phyloP scores from a whole-genome alignment of 1,140 invertebrate species.

The Brachionus plicatilis region DNA sequence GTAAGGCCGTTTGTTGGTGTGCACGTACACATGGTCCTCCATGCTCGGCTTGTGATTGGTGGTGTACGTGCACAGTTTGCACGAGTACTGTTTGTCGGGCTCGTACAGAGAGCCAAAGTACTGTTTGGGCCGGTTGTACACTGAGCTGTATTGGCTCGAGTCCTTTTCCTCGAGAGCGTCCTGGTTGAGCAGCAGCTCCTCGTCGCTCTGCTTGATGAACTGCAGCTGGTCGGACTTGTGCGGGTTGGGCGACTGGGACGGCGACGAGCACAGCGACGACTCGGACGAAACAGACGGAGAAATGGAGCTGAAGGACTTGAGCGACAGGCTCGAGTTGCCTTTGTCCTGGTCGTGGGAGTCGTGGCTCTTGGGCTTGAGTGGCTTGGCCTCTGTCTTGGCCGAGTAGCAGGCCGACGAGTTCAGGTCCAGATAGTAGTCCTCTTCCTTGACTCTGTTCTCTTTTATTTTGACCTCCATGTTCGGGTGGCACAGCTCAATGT shows the following conservation, averaged over 20 bases:
- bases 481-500: conserved; percentile 40
- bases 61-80: conserved; percentile 34
- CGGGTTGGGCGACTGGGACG: background rate
- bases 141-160: background rate
- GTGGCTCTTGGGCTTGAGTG: background rate
- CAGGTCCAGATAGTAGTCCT: conserved; percentile 33
- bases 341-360: background rate
- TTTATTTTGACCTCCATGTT: conserved; percentile 37
- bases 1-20: conserved; percentile 33
- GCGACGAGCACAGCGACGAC: conserved; percentile 6
- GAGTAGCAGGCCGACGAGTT: background rate
- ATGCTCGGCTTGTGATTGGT: conserved; percentile 40
- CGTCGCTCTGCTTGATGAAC: background rate
- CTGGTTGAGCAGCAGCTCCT: background rate
- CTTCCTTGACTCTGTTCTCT: conserved; percentile 30
- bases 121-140: conserved; percentile 39
- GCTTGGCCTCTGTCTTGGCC: background rate
- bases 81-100: conserved; percentile 40
- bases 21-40: conserved; percentile 40
- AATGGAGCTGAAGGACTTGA: background rate
- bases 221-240: background rate
- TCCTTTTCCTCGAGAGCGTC: background rate
- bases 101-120: conserved; percentile 39
- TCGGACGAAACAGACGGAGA: background rate
- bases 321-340: background rate